A percentile compares a stretch with the other conserved stretches of the same genome.
Conservation (phyloP, 2,888 invertebrate genomes). For the Digitonthophagus gazella region DNA sequence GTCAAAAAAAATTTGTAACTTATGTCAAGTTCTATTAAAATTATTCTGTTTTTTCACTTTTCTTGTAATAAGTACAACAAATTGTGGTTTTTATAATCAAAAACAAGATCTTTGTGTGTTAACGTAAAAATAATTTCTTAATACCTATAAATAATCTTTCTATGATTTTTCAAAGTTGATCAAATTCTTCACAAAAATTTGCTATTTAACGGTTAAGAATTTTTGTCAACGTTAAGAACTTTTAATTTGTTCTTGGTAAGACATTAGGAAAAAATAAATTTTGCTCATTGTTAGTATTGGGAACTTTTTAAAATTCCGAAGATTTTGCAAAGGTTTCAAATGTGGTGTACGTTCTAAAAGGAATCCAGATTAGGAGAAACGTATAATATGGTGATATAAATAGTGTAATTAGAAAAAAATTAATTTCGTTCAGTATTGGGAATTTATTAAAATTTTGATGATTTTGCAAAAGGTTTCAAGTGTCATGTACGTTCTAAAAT, state of each 20-base stretch:
- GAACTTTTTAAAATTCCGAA: conserved; percentile 68
- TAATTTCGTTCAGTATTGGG: conserved; percentile 70
- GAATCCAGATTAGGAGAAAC: conserved; percentile 55
- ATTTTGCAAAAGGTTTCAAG: conserved; percentile 67
- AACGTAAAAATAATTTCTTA: too few relatives aligned
- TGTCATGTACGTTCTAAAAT: conserved; percentile 56
- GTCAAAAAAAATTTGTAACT: too few relatives aligned
- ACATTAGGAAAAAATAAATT: conserved; percentile 72
- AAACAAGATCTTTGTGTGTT: too few relatives aligned
- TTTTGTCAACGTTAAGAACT: too few relatives aligned
- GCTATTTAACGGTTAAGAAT: too few relatives aligned
- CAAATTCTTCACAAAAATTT: too few relatives aligned
- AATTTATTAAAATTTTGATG: conserved; percentile 68
- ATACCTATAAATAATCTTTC: too few relatives aligned
- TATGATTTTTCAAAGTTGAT: too few relatives aligned
- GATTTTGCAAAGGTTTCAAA: conserved; percentile 68
- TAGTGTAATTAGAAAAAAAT: conserved; percentile 68
- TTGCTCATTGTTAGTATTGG: conserved; percentile 65
- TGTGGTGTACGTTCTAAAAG: conserved; percentile 56
- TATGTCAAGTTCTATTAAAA: too few relatives aligned
- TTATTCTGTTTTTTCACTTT: too few relatives aligned
- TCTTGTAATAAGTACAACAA: too few relatives aligned
- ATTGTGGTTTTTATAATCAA: too few relatives aligned
- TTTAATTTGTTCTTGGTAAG: conserved; percentile 61
- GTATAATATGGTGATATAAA: conserved; percentile 57